Evolutionary conservation across 23 tunicate genomes (phyloP).

Genomic region (Botrylloides violaceus): DNA sequence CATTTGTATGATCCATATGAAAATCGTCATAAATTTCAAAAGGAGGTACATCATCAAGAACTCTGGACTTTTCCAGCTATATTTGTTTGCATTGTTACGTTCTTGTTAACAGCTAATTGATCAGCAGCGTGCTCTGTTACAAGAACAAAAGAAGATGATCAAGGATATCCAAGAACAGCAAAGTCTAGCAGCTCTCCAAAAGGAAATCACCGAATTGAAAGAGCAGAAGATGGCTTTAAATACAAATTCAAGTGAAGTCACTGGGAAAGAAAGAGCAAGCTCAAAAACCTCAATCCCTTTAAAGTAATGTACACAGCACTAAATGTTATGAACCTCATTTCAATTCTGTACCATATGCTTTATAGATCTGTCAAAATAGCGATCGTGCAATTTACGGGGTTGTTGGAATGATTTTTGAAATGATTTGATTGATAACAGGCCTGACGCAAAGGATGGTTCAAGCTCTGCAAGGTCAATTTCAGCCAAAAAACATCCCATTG

Average conservation of each 20-base stretch:
- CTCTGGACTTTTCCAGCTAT: neutral
- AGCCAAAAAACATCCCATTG: slow-evolving; percentile 23
- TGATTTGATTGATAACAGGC: no score
- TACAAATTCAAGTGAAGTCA: neutral
- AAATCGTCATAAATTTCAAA: slow-evolving; percentile 17
- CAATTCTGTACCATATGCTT: neutral
- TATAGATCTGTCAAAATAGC: no score
- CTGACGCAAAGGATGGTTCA: neutral
- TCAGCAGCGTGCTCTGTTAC: slow-evolving; percentile 14
- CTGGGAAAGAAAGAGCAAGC: neutral
- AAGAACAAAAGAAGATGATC: slow-evolving; percentile 21
- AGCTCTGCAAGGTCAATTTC: neutral
- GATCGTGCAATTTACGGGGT: no score
- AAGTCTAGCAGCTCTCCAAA: slow-evolving; percentile 7
- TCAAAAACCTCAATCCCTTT: neutral
- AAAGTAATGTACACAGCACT: neutral
- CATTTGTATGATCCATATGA: slow-evolving; percentile 11
- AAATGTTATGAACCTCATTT: no score
- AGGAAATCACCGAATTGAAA: neutral
- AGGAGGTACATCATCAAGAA: slow-evolving; percentile 24
- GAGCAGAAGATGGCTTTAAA: neutral
- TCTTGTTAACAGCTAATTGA: slow-evolving; percentile 13
- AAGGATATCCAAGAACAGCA: slow-evolving; percentile 23
- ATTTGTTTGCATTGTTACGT: neutral
- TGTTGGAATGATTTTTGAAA: no score